Evolutionary conservation across 2,113 vertebrate genomes (phyloP).

Genomic region (Solenodon paradoxus): DNA sequence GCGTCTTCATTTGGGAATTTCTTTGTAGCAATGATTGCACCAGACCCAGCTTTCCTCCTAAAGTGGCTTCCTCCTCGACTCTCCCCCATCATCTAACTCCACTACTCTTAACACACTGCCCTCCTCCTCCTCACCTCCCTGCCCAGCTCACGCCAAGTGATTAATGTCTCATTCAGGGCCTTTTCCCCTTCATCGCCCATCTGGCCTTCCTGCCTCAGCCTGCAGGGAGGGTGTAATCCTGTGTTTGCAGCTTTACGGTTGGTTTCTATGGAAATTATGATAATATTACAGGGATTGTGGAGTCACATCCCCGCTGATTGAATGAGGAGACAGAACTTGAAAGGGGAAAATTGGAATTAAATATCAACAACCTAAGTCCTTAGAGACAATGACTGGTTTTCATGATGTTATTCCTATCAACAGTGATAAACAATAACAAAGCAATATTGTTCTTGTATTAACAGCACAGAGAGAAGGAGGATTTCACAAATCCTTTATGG

Average conservation of each 20-base stretch:
- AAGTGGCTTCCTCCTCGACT: neutral
- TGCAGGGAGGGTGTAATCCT: conserved; percentile 64
- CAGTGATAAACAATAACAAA: conserved; percentile 52
- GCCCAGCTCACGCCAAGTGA: neutral
- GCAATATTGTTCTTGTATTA: neutral
- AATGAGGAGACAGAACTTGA: conserved; percentile 26
- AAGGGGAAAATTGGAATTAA: conserved; percentile 64
- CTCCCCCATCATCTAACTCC: neutral
- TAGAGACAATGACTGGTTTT: conserved; percentile 51
- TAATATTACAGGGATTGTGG: conserved; percentile 55
- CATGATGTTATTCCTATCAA: conserved; percentile 1
- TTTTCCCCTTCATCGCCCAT: conserved; percentile 48
- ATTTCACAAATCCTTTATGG: neutral
- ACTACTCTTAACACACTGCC: neutral
- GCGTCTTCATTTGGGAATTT: neutral
- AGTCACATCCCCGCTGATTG: neutral
- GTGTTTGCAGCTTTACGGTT: conserved; percentile 72
- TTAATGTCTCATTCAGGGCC: conserved; percentile 58
- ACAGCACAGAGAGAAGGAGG: neutral
- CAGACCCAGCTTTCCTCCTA: neutral
- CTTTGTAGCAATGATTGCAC: neutral
- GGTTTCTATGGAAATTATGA: conserved; percentile 81
- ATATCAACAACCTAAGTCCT: conserved; percentile 54
- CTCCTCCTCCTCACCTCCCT: neutral
- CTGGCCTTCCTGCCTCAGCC: conserved; percentile 73